Conservation (phyloP, 2,797 vertebrate genomes). For the Macroramphosus scolopax region DNA sequence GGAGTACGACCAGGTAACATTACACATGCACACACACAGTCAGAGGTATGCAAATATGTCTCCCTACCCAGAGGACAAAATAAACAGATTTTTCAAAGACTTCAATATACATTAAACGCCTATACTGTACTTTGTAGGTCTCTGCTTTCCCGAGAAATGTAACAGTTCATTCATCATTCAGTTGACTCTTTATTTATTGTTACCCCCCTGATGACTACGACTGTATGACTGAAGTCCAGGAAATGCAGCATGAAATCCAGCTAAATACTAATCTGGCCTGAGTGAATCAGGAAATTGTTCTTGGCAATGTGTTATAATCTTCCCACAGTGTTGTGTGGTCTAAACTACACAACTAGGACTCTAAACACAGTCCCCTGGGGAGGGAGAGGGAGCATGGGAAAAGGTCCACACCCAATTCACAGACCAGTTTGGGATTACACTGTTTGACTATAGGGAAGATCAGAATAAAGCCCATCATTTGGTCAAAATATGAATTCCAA, state of each 20-base stretch:
- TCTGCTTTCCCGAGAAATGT: conserved; percentile 1
- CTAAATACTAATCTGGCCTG: conserved; percentile 38
- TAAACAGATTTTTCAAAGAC: conserved; percentile 8
- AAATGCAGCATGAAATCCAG: conserved; percentile 47
- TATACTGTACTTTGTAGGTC: not conserved
- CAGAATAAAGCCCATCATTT: conserved; percentile 2
- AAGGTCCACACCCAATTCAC: conserved; percentile 35
- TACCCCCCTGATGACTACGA: conserved; percentile 6
- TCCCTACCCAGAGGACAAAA: not conserved
- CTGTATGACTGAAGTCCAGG: conserved; percentile 15
- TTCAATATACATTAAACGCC: not conserved
- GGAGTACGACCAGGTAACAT: conserved; percentile 97
- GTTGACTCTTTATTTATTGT: conserved; percentile 39
- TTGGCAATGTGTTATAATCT: conserved; percentile 41
- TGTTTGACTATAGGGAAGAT: conserved; percentile 20
- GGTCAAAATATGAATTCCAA: not conserved
- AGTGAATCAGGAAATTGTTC: conserved; percentile 62
- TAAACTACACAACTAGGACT: conserved; percentile 47
- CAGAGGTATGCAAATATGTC: too few species aligned
- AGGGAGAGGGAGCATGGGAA: conserved; percentile 64
- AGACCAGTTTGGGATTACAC: conserved; percentile 27
- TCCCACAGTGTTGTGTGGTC: conserved; percentile 43
- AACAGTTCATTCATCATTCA: conserved; percentile 13
- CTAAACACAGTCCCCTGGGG: conserved; percentile 23
- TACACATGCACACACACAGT: not conserved